phyloP scores from a whole-genome alignment of 2,797 vertebrate species.

The Dryobates pubescens region DNA sequence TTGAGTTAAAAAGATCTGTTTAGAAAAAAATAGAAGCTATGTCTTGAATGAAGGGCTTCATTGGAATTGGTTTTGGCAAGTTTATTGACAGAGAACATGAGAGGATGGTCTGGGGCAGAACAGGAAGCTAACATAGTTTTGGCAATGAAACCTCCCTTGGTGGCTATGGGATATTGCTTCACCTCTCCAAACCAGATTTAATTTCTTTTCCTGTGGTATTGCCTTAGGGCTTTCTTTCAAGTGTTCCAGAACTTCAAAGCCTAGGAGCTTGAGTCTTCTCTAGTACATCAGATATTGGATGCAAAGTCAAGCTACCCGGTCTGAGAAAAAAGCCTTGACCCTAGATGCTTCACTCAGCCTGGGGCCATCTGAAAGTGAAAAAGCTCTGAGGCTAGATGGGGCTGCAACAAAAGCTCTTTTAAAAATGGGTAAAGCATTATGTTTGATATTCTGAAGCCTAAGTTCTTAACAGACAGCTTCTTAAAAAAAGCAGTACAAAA shows the following conservation, averaged over 20 bases:
- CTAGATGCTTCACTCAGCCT: not conserved
- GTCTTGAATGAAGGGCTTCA: not conserved
- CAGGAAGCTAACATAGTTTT: not conserved
- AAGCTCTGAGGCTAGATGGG: not conserved
- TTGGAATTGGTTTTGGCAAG: not conserved
- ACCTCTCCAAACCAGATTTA: not conserved
- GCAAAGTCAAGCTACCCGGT: not conserved
- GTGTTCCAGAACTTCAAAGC: not conserved
- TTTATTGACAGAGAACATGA: not conserved
- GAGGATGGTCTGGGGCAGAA: not conserved
- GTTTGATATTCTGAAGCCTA: not conserved
- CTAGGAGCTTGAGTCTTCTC: not conserved
- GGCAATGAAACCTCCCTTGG: not conserved
- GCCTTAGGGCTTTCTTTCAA: slow-evolving; percentile 1
- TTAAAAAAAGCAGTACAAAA: not conserved
- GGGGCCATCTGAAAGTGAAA: not conserved
- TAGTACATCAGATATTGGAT: not conserved
- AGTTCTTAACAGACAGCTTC: not conserved
- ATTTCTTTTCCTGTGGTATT: not conserved
- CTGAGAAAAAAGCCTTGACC: not conserved
- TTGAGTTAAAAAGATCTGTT: not conserved
- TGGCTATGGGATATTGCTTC: not conserved
- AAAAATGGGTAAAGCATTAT: not conserved
- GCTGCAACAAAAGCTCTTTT: not conserved
- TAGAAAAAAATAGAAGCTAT: not conserved